Percentiles rank a stretch among this genome's conserved stretches.
Conservation (phyloP, 2,113 vertebrate species). For the Indicator maculatus region DNA sequence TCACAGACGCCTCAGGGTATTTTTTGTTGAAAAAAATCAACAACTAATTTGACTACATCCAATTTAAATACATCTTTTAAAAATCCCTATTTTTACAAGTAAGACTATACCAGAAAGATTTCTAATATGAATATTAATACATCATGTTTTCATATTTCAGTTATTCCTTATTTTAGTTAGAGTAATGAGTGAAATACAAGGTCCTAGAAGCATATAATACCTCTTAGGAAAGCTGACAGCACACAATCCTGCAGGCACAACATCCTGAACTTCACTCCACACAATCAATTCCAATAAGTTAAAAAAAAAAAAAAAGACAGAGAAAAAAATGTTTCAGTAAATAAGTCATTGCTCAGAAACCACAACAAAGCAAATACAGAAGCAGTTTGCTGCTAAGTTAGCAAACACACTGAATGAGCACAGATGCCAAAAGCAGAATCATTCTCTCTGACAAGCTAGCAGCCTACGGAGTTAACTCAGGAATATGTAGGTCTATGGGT, state of each 20-base stretch:
- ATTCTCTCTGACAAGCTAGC: conserved; percentile 2
- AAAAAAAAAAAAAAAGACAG: not conserved
- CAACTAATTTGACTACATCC: conserved; percentile 74
- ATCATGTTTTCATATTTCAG: not conserved
- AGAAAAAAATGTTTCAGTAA: conserved; percentile 52
- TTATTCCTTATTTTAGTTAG: conserved; percentile 51
- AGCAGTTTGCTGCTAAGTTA: conserved; percentile 55
- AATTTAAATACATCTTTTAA: conserved; percentile 26
- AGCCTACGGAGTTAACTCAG: conserved; percentile 39
- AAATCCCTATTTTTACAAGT: conserved; percentile 46
- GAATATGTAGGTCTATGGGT: conserved; percentile 42
- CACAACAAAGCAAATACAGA: conserved; percentile 55
- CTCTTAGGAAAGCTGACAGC: not conserved
- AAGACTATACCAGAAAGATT: conserved; percentile 26
- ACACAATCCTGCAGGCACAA: conserved; percentile 1
- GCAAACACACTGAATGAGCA: conserved; percentile 29
- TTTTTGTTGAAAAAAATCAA: conserved; percentile 46
- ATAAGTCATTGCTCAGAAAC: conserved; percentile 52
- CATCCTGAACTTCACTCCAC: conserved; percentile 31
- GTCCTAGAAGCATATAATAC: conserved; percentile 1
- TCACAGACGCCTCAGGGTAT: conserved; percentile 71
- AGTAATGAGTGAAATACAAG: conserved; percentile 20
- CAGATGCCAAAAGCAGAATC: conserved; percentile 40
- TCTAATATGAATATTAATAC: conserved; percentile 38
- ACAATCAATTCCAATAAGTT: conserved; percentile 9